Percentiles rank a stretch among this genome's conserved stretches.
Evolutionary conservation across 2,888 invertebrate species (phyloP).

Genomic region (Copidosoma aretas): DNA sequence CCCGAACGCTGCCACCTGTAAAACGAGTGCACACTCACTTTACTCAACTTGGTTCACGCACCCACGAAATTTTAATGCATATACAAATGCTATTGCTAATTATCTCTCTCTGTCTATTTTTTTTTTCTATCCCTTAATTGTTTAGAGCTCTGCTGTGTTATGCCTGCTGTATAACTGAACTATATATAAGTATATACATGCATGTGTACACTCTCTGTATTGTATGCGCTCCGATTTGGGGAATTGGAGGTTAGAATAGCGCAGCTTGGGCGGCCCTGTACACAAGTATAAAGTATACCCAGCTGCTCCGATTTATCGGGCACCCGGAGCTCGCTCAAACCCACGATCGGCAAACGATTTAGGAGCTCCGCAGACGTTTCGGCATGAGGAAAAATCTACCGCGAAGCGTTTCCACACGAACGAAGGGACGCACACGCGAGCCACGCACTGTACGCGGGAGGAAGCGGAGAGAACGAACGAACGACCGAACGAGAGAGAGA

Average conservation of each 20-base stretch:
- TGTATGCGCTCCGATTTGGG: neutral
- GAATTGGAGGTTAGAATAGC: neutral
- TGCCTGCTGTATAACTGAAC: neutral
- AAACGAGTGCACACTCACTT: neutral
- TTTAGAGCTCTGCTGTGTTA: neutral
- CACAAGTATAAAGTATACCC: neutral
- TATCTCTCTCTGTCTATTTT: neutral
- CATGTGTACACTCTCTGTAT: too few relatives aligned
- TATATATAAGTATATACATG: neutral
- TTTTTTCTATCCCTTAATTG: too few relatives aligned
- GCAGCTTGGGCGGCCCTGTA: neutral
- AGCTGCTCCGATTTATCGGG: neutral
- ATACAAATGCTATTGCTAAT: neutral
- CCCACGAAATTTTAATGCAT: neutral
- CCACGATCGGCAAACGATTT: neutral
- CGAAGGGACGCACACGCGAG: neutral
- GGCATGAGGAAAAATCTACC: neutral
- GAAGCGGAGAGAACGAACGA: neutral
- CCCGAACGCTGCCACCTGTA: constrained; percentile 33
- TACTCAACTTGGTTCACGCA: neutral
- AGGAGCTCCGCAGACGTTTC: neutral
- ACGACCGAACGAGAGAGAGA: neutral
- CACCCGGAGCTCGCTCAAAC: neutral
- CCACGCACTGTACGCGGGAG: neutral
- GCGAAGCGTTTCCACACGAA: neutral